Evolutionary conservation across 2,113 vertebrate genomes (phyloP).

Genomic region (Picathartes gymnocephalus): DNA sequence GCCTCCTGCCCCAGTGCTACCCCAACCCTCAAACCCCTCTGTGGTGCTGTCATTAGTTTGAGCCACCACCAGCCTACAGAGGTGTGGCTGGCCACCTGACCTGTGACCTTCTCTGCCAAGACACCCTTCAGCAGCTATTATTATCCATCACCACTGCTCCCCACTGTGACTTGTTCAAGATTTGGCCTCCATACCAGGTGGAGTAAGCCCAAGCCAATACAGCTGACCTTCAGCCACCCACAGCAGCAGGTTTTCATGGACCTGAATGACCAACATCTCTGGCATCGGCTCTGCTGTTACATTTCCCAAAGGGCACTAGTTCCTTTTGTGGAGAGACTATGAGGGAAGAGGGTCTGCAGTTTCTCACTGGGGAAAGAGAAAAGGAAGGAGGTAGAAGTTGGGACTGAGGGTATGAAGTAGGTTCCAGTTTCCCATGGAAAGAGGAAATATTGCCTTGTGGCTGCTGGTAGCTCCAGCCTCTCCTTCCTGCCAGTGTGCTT

Average conservation of each 20-base stretch:
- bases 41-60: not conserved
- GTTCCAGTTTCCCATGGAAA: too few species aligned
- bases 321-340: not conserved
- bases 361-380: not conserved
- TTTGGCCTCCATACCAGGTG: not conserved
- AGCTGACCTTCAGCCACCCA: not conserved
- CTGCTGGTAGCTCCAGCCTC: not conserved
- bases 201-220: not conserved
- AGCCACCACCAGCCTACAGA: not conserved
- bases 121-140: not conserved
- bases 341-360: not conserved
- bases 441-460: too few species aligned
- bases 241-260: not conserved
- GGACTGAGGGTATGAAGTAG: not conserved
- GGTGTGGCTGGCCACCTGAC: not conserved
- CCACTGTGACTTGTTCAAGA: not conserved
- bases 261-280: not conserved
- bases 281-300: not conserved
- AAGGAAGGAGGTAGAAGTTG: not conserved
- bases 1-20: not conserved
- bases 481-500: not conserved
- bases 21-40: not conserved
- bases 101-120: not conserved
- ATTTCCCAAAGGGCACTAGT: not conserved
- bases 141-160: not conserved